Percentiles rank a stretch among this genome's conserved stretches.
Conservation (phyloP, 2,113 vertebrate genomes). For the Nyctibius bracteatus region DNA sequence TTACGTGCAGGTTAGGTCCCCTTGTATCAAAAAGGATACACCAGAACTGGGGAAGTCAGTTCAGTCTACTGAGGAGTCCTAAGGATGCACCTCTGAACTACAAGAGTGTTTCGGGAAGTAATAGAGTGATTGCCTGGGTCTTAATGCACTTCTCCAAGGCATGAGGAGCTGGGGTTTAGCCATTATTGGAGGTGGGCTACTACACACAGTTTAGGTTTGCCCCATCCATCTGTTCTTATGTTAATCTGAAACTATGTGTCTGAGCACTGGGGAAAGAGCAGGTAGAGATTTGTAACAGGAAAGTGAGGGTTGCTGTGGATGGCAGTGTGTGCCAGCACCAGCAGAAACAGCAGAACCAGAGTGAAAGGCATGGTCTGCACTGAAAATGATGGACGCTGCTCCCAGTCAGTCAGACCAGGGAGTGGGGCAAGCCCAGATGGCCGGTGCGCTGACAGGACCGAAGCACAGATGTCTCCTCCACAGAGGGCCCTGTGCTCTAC, state of each 20-base stretch:
- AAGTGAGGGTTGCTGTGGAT: not conserved
- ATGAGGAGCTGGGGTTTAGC: not conserved
- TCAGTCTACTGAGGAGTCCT: not conserved
- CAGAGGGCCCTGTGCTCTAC: not conserved
- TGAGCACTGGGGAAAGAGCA: not conserved
- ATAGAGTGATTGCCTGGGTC: not conserved
- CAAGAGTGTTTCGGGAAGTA: not conserved
- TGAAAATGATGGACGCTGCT: too few relatives aligned
- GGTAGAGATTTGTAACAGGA: not conserved
- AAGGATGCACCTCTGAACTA: not conserved
- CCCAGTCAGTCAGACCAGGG: not conserved
- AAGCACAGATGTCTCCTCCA: not conserved
- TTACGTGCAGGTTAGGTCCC: not conserved
- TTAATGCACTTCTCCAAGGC: not conserved
- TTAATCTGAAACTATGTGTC: not conserved
- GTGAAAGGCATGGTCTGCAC: not conserved
- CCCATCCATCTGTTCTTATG: not conserved
- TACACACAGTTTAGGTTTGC: not conserved
- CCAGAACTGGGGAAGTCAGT: not conserved
- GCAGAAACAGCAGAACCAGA: not conserved
- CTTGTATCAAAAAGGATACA: not conserved
- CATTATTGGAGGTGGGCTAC: not conserved
- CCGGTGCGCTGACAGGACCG: accelerated
- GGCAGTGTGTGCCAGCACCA: not conserved
- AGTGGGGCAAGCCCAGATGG: not conserved